phyloP scores from a whole-genome alignment of 2,797 vertebrate genomes.

The Sternarchorhynchus goeldii region DNA sequence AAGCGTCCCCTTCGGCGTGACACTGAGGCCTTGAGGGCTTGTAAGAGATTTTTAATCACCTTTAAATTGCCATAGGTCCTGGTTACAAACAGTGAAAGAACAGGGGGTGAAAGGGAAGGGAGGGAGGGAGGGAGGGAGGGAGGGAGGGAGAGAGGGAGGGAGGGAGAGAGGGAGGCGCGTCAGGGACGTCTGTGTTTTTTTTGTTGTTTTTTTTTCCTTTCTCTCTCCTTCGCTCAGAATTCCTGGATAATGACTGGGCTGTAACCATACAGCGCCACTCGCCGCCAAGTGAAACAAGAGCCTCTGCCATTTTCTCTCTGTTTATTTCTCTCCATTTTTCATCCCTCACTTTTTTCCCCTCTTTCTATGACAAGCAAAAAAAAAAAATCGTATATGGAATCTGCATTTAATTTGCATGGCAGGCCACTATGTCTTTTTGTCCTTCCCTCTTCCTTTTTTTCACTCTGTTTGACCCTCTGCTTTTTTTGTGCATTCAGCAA shows the following conservation, averaged over 20 bases:
- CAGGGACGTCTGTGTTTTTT: constrained; percentile 1
- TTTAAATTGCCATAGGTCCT: constrained; percentile 51
- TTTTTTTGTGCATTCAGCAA: constrained; percentile 75
- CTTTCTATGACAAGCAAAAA: constrained; percentile 60
- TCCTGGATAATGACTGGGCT: constrained; percentile 79
- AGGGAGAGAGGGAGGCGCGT: constrained; percentile 58
- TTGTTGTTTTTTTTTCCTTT: constrained; percentile 55
- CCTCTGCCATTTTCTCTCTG: constrained; percentile 70
- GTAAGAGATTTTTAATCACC: constrained; percentile 54
- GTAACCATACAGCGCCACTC: constrained; percentile 66
- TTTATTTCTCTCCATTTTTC: constrained; percentile 79
- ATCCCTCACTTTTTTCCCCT: constrained; percentile 61
- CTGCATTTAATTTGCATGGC: constrained; percentile 72
- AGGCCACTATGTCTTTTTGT: constrained; percentile 51
- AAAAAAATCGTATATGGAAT: constrained; percentile 69
- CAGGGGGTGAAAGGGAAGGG: constrained; percentile 11
- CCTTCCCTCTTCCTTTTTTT: constrained; percentile 33
- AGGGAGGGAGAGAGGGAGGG: constrained; percentile 18
- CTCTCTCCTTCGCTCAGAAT: constrained; percentile 69
- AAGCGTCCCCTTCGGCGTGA: constrained; percentile 30
- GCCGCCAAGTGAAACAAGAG: constrained; percentile 78
- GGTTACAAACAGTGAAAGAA: constrained; percentile 20
- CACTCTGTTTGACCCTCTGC: constrained; percentile 11
- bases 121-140: constrained; percentile 9
- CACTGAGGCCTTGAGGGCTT: constrained; percentile 48